Conservation (phyloP, 2,113 vertebrate species). For the Vulpes lagopus region DNA sequence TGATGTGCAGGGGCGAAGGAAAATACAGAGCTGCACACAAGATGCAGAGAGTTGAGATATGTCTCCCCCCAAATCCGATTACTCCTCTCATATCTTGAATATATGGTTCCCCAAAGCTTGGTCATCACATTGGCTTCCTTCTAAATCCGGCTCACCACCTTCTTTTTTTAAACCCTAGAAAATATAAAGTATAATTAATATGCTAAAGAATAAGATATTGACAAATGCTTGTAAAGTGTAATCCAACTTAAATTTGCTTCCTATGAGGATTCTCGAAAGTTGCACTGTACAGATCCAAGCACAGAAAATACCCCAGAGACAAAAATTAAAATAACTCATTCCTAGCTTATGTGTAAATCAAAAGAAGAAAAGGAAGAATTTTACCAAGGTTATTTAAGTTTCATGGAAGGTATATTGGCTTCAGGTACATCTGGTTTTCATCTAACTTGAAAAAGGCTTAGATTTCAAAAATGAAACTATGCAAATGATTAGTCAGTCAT, state of each 20-base stretch:
- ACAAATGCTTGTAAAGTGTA: not conserved
- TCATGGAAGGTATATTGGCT: not conserved
- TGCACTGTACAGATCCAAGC: not conserved
- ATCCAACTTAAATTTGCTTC: conserved; percentile 44
- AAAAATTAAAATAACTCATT: conserved; percentile 25
- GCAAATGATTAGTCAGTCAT: conserved; percentile 72
- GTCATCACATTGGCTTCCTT: not conserved
- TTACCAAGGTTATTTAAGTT: conserved; percentile 67
- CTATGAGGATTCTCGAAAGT: conserved; percentile 14
- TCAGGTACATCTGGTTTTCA: conserved; percentile 62
- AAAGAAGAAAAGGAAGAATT: not conserved
- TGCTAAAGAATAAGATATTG: conserved; percentile 17
- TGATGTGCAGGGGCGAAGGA: not conserved
- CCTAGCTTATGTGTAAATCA: conserved; percentile 7
- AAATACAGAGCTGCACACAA: not conserved
- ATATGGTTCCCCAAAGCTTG: not conserved
- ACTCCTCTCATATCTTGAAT: not conserved
- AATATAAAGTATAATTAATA: not conserved
- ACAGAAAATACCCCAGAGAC: conserved; percentile 31
- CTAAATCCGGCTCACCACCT: not conserved
- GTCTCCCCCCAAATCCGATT: not conserved
- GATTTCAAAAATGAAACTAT: conserved; percentile 76
- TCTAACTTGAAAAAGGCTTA: conserved; percentile 69
- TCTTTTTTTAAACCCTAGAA: not conserved
- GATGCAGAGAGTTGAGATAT: not conserved